Conservation (phyloP, 2,797 vertebrate genomes). For the Haliaeetus vocifer region DNA sequence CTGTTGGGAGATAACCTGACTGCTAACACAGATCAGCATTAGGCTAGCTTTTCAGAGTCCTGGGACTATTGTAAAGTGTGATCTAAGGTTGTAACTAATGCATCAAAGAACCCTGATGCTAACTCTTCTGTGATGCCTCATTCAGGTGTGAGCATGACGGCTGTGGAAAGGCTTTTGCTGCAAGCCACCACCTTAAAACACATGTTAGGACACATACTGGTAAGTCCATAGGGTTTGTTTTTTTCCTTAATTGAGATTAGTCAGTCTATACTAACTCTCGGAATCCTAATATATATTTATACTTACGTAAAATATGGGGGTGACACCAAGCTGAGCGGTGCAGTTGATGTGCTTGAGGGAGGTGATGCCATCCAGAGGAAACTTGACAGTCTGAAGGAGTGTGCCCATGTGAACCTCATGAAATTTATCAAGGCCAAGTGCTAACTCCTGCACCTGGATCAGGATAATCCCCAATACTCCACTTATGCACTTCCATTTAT, state of each 20-base stretch:
- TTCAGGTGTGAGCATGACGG: conserved; percentile 95
- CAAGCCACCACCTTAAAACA: conserved; percentile 99
- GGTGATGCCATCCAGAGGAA: background rate
- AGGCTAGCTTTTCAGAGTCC: background rate
- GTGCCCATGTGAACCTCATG: accelerated
- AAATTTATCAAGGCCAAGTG: background rate
- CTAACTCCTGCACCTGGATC: background rate
- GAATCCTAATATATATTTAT: background rate
- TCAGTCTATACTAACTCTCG: background rate
- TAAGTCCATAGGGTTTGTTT: conserved; percentile 58
- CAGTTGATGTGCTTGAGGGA: background rate
- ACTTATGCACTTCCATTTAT: background rate
- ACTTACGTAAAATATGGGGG: accelerated
- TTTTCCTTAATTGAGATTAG: background rate
- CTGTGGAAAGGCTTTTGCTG: conserved; percentile 98
- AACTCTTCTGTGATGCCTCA: background rate
- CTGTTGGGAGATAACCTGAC: background rate
- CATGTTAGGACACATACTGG: conserved; percentile 98
- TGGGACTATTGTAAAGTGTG: background rate
- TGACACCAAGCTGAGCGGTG: background rate
- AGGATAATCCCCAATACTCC: background rate
- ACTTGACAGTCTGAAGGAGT: background rate
- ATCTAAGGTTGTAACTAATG: background rate
- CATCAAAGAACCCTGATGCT: background rate
- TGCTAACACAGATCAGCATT: background rate